phyloP scores from a whole-genome alignment of 2,113 vertebrate species.

The Trichomycterus rosablanca region DNA sequence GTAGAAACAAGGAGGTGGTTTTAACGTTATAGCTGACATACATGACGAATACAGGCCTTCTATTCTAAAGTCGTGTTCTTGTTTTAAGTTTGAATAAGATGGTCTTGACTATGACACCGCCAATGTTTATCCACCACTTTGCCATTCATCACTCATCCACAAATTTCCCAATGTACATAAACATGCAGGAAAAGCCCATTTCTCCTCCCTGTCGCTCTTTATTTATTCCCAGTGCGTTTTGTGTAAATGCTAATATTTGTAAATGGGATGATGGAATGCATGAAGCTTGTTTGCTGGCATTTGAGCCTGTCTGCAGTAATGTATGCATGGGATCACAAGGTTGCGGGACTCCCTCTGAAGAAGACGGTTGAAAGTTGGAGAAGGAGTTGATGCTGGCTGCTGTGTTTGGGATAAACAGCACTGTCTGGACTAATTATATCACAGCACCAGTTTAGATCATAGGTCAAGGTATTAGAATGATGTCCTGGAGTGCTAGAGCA shows the following conservation, averaged over 20 bases:
- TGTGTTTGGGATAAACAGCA: slow-evolving; percentile 40
- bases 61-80: no score
- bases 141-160: slow-evolving; percentile 25
- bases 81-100: no score
- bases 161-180: slow-evolving; percentile 41
- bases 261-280: slow-evolving; percentile 51
- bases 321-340: slow-evolving; percentile 43
- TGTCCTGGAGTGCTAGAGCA: no score
- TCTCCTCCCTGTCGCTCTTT: slow-evolving; percentile 44
- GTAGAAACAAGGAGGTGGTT: no score
- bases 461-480: no score
- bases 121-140: slow-evolving; percentile 16
- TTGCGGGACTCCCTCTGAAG: slow-evolving; percentile 38
- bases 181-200: slow-evolving; percentile 47
- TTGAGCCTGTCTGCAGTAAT: not conserved
- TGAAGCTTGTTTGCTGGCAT: not conserved
- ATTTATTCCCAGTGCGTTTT: slow-evolving; percentile 54
- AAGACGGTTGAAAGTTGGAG: not conserved
- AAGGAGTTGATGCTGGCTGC: slow-evolving; percentile 35
- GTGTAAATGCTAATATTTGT: slow-evolving; percentile 62
- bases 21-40: no score
- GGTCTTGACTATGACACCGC: no score
- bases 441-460: no score
- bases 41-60: no score
- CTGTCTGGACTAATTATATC: slow-evolving; percentile 51